phyloP scores from a whole-genome alignment of 2,113 vertebrate species.

The Pipra filicauda region DNA sequence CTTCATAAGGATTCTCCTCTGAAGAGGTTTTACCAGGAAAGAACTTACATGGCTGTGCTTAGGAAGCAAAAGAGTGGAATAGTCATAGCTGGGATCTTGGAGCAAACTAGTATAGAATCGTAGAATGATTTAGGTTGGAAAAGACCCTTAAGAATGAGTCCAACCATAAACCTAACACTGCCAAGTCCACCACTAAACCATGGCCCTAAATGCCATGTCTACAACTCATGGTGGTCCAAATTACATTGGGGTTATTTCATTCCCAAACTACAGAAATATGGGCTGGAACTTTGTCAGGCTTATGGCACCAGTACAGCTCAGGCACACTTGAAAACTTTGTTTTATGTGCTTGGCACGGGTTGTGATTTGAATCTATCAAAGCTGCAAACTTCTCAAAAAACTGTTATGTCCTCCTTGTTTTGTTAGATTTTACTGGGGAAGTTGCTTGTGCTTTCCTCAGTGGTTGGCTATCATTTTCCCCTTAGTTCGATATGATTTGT shows the following conservation, averaged over 20 bases:
- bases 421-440: not conserved
- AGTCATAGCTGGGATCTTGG: not conserved
- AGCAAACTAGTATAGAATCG: not conserved
- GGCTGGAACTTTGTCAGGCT: not conserved
- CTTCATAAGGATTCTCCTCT: not conserved
- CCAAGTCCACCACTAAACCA: not conserved
- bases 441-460: not conserved
- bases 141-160: not conserved
- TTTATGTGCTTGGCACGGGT: not conserved
- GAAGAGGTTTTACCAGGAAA: not conserved
- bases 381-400: not conserved
- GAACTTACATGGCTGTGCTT: not conserved
- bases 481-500: not conserved
- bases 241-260: not conserved
- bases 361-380: not conserved
- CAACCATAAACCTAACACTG: not conserved
- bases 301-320: not conserved
- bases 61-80: not conserved
- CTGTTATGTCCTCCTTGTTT: not conserved
- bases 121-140: not conserved
- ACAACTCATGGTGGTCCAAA: not conserved
- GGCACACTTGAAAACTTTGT: not conserved
- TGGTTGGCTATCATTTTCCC: not conserved
- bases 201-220: accelerated
- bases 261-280: not conserved